These are phyloP conservation scores for Steinernema carpocapsae DNA, from an alignment of 2,888 invertebrate genomes.

Conservation along the genomic window DNA sequence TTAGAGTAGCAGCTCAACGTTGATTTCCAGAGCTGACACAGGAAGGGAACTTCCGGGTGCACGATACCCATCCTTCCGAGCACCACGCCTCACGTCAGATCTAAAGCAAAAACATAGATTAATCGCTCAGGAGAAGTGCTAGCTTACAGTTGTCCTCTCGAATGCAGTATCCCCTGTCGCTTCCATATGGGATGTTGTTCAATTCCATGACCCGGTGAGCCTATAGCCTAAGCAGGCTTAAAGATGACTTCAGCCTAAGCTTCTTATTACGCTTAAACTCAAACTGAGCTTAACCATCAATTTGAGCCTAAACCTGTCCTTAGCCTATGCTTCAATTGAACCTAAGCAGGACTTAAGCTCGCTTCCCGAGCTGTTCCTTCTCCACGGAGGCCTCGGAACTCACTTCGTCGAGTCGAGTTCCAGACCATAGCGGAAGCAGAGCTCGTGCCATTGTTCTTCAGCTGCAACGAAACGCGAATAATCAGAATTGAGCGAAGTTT, in stretches of 20 bases:
- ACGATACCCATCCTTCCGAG: constrained; percentile 77
- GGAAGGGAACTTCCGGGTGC: constrained; percentile 88
- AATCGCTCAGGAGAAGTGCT: too few relatives aligned
- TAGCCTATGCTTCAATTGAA: too few relatives aligned
- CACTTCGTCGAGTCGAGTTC: constrained; percentile 98
- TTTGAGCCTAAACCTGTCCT: too few relatives aligned
- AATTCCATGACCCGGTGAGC: constrained; percentile 89
- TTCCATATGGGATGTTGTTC: constrained; percentile 77
- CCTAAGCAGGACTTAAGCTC: too few relatives aligned
- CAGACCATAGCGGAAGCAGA: constrained; percentile 95
- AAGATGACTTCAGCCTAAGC: too few relatives aligned
- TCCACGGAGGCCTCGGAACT: constrained; percentile 88
- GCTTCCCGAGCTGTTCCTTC: constrained; percentile 72
- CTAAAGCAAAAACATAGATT: constrained; percentile 73
- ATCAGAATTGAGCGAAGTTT: background rate
- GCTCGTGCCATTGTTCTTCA: constrained; percentile 90
- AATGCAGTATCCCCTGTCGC: constrained; percentile 78
- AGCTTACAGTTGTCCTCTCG: constrained; percentile 77
- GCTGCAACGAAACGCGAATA: constrained; percentile 74
- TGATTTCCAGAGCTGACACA: constrained; percentile 88
- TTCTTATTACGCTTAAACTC: too few relatives aligned
- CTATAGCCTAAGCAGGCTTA: constrained; percentile 54
- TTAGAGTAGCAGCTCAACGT: constrained; percentile 82
- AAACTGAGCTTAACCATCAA: too few relatives aligned
- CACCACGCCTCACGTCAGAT: constrained; percentile 76